Evolutionary conservation across 2,888 invertebrate species (phyloP), one percentile per base, ranked within the genome.

Genomic region (Limenitis camilla): DNA sequence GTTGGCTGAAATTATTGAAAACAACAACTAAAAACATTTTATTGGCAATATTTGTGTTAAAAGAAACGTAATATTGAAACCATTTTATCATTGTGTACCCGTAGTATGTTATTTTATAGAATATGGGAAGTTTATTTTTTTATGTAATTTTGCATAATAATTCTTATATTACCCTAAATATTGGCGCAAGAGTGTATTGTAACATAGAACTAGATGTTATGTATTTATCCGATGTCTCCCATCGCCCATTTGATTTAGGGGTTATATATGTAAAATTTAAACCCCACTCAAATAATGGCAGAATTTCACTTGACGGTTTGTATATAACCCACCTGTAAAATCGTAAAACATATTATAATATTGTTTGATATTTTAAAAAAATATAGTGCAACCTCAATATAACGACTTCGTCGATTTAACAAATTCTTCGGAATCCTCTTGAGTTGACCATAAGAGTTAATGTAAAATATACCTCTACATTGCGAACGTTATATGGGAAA

Each of bases 271-370:
- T 66, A 61, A 74, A 81, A 55, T 75, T 75, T 5, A 46, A 44
- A 0, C 75, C 75, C 0, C 55, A 41, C 5, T 69, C 58, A 33
- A 64, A 39, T n/a, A 52, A 50, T 0, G 63, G 64, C 4, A 63
- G 57, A 1, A 49, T 29, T 6, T 66, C 60, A 29, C 59, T 56
- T 2, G 81, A 71, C 5, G 78, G 78, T 60, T 83, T 82, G 68
- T 79, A 82, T 8, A 83, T 58, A 55, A 72, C 75, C 82, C 82
- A 83, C 82, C 83, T 81, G 49, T 39, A 52, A 52, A 38, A n/a
- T n/a, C n/a, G 10, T 9, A 36, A 31, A 30, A 5, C 40, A 40
- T 7, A 40, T 27, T 5, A 36, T 10, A 50, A 10, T 6, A 11
- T 39, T 1, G 28, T 41, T 35, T 28, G 38, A 39, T 6, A 33